Base-by-base conservation (phyloP, 2,888 invertebrate species). In the Euzophera pinguis region DNA sequence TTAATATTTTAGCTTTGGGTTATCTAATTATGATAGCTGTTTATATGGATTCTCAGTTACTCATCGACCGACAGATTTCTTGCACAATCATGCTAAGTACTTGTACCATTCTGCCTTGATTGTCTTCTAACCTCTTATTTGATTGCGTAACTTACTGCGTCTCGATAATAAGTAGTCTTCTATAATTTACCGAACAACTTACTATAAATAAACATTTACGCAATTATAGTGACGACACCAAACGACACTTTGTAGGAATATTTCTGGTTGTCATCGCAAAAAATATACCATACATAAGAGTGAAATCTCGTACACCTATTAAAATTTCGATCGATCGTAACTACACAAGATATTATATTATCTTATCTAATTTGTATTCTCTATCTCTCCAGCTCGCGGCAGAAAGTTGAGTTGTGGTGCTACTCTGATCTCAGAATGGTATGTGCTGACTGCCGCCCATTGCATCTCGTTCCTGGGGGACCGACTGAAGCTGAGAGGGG, bases 391-490 rank as follows among this genome's bases (percentile, higher is more conserved):
- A 81, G 79, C 64, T 29, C 78, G 86, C 1, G 85, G 81, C 1
- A 64, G 59, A 1, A 74, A 73, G 38, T 73, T 90, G 13, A 81
- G 78, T 16, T 91, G 91, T 57, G 91, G 88, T 8, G 93, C 92
- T 6, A 87, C 92, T 0, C 79, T 93, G 0, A 92, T 93, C 54
- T 90, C 78, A 41, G 73, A 86, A 53, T 77, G 84, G 64, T 92
- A 92, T 61, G 84, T 93, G 27, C 64, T 93, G 53, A 93, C 93
- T 0, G 93, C 93, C 1, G 92, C 93, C 0, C 93, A 93, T 62
- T 93, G 93, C 61, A 90, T 92, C 0, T 72, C 86, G 0, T 89
- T 90, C 62, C 70, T 92, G 45, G 87, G 91, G 0, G 69, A 62
- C 38, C 82, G 81, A 16, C 68, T 91, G 27, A 65, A 47, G 45